These are phyloP conservation scores for Eledona agricola DNA, from an alignment of 2,888 invertebrate genomes.

Conservation along the genomic window DNA sequence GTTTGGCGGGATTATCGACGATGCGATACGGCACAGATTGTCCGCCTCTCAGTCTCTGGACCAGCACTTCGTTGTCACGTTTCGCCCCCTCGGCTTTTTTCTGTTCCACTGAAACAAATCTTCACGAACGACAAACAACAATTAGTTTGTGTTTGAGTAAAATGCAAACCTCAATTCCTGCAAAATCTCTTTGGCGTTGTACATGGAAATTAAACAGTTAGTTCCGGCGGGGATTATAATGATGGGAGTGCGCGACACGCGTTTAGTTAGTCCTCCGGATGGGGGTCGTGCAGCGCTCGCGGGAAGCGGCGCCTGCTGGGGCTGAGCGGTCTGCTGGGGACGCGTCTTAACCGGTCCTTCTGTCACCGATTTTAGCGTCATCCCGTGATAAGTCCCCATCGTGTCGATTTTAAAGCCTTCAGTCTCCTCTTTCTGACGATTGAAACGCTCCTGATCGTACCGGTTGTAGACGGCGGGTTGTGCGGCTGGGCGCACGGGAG, in stretches of 20 bases:
- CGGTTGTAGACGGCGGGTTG: slow-evolving; percentile 92
- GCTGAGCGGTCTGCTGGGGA: slow-evolving; percentile 55
- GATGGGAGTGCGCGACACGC: slow-evolving; percentile 80
- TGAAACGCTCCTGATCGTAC: slow-evolving; percentile 99
- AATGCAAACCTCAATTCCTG: slow-evolving; percentile 89
- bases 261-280: slow-evolving; percentile 54
- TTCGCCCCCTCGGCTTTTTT: slow-evolving; percentile 84
- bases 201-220: slow-evolving; percentile 96
- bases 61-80: slow-evolving; percentile 91
- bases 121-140: slow-evolving; percentile 58
- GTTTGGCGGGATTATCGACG: slow-evolving; percentile 93
- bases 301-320: slow-evolving; percentile 56
- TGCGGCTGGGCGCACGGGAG: slow-evolving; percentile 72
- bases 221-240: slow-evolving; percentile 97
- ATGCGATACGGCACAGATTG: slow-evolving; percentile 92
- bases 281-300: slow-evolving; percentile 54
- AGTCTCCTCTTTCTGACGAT: slow-evolving; percentile 92
- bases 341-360: slow-evolving; percentile 79
- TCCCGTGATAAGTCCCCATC: slow-evolving; percentile 97
- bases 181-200: slow-evolving; percentile 94
- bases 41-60: slow-evolving; percentile 83
- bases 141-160: not conserved
- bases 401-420: slow-evolving; percentile 99
- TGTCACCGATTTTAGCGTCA: slow-evolving; percentile 97
- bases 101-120: slow-evolving; percentile 87